Conservation (phyloP, 2,113 vertebrate species). For the human (Homo sapiens) region GRCh38 chr7:2655501-2656000, state of each 20-base stretch:
- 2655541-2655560: not conserved
- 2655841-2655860: rapidly evolving
- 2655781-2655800: rapidly evolving
- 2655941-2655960: rapidly evolving
- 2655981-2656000: not conserved
- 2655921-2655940: not conserved
- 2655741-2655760: not conserved
- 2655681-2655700: not conserved
- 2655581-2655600: not conserved
- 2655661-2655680: rapidly evolving
- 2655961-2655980: rapidly evolving
- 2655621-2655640: too few species aligned
- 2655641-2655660: rapidly evolving
- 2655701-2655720: not conserved
- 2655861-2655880: rapidly evolving
- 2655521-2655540: not conserved
- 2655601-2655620: too few species aligned
- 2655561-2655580: not conserved
- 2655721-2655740: not conserved
- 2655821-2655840: rapidly evolving
- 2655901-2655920: not conserved
- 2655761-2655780: rapidly evolving
- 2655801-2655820: not conserved
- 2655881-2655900: not conserved
- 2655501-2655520: not conserved